Evolutionary conservation across 1,140 invertebrate species (phyloP), one percentile per base, ranked within the genome.

Genomic region (Drosophila tani): DNA sequence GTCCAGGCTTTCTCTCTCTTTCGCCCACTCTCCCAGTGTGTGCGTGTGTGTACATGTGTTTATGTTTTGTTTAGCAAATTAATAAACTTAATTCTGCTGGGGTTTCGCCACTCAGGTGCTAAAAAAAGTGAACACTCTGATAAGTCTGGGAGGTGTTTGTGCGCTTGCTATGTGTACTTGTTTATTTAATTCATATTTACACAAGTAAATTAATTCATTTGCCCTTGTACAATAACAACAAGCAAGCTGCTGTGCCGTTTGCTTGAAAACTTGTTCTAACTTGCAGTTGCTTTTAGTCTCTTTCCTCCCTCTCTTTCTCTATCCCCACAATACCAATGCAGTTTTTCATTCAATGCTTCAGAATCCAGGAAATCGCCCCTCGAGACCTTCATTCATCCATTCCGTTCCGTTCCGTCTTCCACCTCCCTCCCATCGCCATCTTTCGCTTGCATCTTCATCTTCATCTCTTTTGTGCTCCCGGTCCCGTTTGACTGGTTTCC

Each of bases 401-500:
- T 75, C 50, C 82, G 40, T 56, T 56, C 19, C 19, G 19, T 56
- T 55, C 35, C 68, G 47, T 70, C 81, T 80, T 82, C 76, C 67
- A 32, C 69, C 69, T 49, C 58, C 65, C 46, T 55, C 17, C 15
- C 32, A 21, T 17, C 56, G 8, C 24, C 53, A 29, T 51, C 49
- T 78, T 53, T 46, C 35, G 57, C 49, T 51, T 64, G 55, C 71
- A 73, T 66, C 75, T 77, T 55, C 19, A 57, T 68, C 35, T 59
- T 9, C 49, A 27, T 55, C 29, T 70, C 27, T 69, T 50, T 66
- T 53, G 40, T 65, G 55, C 35, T 58, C 74, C 70, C 45, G 49
- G 75, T 80, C 83, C 82, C 57, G 81, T 81, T 84, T 81, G 88
- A 87, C 84, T 84, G 84, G 84, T 87, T 87, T 88, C 75, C 76